Percentiles rank a stretch among this genome's conserved stretches.
Evolutionary conservation across 2,797 vertebrate genomes (phyloP).

Genomic region (Gymnodraco acuticeps): DNA sequence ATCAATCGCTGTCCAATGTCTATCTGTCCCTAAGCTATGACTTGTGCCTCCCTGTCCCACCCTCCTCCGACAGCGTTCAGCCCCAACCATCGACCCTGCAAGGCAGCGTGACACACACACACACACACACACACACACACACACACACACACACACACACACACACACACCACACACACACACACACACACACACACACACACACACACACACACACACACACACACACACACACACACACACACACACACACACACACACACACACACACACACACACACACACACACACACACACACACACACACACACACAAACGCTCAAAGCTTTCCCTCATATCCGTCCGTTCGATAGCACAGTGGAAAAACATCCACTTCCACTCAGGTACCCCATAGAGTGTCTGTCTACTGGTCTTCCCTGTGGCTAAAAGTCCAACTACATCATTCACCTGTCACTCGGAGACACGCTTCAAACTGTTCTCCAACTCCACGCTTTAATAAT

Average conservation of each 20-base stretch:
- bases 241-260: too few relatives aligned
- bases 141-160: conserved; percentile 40
- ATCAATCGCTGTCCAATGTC: conserved; percentile 56
- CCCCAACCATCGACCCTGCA: conserved; percentile 40
- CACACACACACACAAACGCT: too few relatives aligned
- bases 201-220: conserved; percentile 41
- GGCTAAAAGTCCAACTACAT: conserved; percentile 67
- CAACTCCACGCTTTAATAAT: conserved; percentile 27
- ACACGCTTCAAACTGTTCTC: conserved; percentile 44
- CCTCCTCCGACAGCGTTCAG: conserved; percentile 21
- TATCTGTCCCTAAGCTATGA: conserved; percentile 40
- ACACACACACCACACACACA: too few relatives aligned
- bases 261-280: not conserved
- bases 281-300: conserved; percentile 28
- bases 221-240: conserved; percentile 4
- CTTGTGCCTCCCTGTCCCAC: conserved; percentile 33
- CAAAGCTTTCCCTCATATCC: conserved; percentile 37
- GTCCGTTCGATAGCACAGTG: conserved; percentile 71
- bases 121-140: conserved; percentile 38
- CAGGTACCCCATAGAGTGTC: conserved; percentile 51
- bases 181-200: not conserved
- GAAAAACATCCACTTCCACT: conserved; percentile 63
- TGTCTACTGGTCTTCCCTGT: conserved; percentile 59
- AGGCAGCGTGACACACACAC: conserved; percentile 19
- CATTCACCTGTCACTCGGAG: conserved; percentile 45